These are phyloP conservation scores for Hemistola chrysoprasaria DNA, from an alignment of 2,888 invertebrate genomes.

Conservation along the genomic window DNA sequence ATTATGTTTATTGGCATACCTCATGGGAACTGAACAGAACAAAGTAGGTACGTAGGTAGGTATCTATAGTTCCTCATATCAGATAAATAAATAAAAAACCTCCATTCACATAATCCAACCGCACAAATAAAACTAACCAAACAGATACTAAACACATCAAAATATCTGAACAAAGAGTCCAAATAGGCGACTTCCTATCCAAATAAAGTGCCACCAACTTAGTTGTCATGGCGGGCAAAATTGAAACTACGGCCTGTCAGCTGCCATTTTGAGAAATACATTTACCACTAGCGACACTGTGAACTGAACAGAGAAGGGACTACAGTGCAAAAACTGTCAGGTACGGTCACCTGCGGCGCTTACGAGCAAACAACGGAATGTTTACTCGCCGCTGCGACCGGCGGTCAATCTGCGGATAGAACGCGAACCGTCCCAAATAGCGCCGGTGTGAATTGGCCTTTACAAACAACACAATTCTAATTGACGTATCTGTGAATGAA, in stretches of 20 bases:
- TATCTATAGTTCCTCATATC: too few species aligned
- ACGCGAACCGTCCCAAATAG: constrained; percentile 46
- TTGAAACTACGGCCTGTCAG: too few species aligned
- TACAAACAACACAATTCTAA: constrained; percentile 63
- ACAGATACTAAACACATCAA: constrained; percentile 40
- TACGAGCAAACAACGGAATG: constrained; percentile 45
- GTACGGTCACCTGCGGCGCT: constrained; percentile 76
- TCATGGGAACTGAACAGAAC: too few species aligned
- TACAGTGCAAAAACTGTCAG: constrained; percentile 58
- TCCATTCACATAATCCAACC: constrained; percentile 5
- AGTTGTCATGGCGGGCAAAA: too few species aligned
- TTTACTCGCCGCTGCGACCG: too few species aligned
- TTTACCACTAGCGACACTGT: too few species aligned
- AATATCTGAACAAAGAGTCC: constrained; percentile 27
- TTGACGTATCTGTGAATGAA: constrained; percentile 62
- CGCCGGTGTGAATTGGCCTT: constrained; percentile 64
- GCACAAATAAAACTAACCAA: constrained; percentile 28
- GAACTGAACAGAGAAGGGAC: too few species aligned
- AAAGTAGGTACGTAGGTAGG: too few species aligned
- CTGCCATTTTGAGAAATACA: too few species aligned
- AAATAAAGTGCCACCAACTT: too few species aligned
- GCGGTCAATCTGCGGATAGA: constrained; percentile 37
- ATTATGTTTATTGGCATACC: too few species aligned
- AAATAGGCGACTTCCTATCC: constrained; percentile 49
- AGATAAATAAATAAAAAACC: constrained; percentile 7